A percentile compares a stretch with the other conserved stretches of the same genome.
Conservation (phyloP, 2,113 vertebrate species). For the Xerus inauris region DNA sequence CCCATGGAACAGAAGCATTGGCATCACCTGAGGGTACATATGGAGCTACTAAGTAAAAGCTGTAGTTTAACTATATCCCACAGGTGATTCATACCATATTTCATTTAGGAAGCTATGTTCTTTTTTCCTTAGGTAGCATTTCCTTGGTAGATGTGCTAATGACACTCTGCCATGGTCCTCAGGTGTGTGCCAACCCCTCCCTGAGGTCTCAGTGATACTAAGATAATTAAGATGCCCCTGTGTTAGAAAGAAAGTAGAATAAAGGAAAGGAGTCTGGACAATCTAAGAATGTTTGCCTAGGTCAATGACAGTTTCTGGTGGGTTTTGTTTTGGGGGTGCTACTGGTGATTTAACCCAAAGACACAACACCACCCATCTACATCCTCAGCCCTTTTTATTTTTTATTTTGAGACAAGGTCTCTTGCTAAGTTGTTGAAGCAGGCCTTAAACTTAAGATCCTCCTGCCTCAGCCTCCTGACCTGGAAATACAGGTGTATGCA, state of each 20-base stretch:
- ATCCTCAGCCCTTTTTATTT: no score
- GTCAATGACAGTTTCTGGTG: not conserved
- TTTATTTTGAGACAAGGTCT: no score
- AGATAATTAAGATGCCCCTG: not conserved
- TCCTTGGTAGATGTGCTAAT: not conserved
- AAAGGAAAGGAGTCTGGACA: not conserved
- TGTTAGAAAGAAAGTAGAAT: not conserved
- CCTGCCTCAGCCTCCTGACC: no score
- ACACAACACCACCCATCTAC: no score
- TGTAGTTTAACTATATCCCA: not conserved
- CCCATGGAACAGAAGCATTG: not conserved
- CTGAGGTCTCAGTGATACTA: not conserved
- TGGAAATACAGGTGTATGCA: no score
- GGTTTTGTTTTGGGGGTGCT: no score
- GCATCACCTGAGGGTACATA: not conserved
- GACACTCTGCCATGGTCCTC: not conserved
- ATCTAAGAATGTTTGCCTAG: not conserved
- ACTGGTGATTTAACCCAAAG: no score
- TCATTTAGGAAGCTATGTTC: not conserved
- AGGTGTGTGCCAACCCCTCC: not conserved
- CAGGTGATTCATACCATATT: not conserved
- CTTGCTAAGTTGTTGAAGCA: no score
- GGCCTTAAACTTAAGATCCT: no score
- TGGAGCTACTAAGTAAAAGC: not conserved
- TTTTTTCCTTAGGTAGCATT: not conserved